Conservation (phyloP, 1,140 invertebrate genomes). For the Oreohelix idahoensis region DNA sequence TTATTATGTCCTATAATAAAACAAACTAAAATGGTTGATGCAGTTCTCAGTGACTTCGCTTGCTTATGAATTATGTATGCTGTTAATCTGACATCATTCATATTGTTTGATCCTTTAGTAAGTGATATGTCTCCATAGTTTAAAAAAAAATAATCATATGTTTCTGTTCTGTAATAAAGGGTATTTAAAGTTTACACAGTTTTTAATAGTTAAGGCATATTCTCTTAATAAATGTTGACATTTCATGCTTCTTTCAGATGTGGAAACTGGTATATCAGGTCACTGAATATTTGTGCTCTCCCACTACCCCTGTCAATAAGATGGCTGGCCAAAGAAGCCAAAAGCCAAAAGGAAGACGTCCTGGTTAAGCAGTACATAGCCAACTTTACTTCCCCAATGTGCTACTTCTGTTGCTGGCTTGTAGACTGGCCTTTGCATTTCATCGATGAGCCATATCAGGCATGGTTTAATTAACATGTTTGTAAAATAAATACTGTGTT, state of each 20-base stretch:
- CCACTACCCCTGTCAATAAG: slow-evolving; percentile 12
- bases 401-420: slow-evolving; percentile 34
- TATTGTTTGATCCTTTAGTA: too few species aligned
- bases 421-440: slow-evolving; percentile 30
- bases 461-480: neutral
- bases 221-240: too few species aligned
- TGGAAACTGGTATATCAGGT: slow-evolving; percentile 10
- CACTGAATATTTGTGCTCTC: slow-evolving; percentile 15
- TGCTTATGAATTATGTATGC: too few species aligned
- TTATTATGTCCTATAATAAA: too few species aligned
- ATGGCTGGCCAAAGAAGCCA: slow-evolving; percentile 25
- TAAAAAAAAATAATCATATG: too few species aligned
- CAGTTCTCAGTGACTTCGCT: too few species aligned
- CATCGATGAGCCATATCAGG: slow-evolving; percentile 28
- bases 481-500: neutral
- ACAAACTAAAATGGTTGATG: too few species aligned
- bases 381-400: slow-evolving; percentile 7
- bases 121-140: too few species aligned
- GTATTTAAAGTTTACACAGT: too few species aligned
- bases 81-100: too few species aligned
- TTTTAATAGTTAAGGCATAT: too few species aligned
- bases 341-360: slow-evolving; percentile 17
- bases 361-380: slow-evolving; percentile 8
- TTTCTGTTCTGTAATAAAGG: too few species aligned
- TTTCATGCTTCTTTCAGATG: neutral